Percentiles rank a stretch among this genome's conserved stretches.
These are phyloP conservation scores for Bombus waltoni DNA, from an alignment of 1,140 invertebrate species.

Conservation along the genomic window DNA sequence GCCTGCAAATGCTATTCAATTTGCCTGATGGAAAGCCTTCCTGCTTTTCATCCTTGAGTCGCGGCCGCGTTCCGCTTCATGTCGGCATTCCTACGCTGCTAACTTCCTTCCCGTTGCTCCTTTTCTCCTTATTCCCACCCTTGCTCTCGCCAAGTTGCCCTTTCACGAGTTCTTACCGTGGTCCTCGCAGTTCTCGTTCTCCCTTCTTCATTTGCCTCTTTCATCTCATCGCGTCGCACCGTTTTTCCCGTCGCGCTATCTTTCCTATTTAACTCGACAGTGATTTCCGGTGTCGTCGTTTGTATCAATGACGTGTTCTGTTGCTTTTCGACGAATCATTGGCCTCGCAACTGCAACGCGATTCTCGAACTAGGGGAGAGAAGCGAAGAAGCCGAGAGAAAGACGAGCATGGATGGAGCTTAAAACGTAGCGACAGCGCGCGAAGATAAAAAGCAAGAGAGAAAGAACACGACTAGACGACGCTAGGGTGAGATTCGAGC, in stretches of 20 bases:
- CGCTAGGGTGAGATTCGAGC: constrained; percentile 50
- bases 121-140: constrained; percentile 40
- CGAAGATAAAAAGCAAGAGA: constrained; percentile 22
- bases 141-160: constrained; percentile 36
- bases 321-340: constrained; percentile 36
- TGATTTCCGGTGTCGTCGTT: constrained; percentile 12
- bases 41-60: constrained; percentile 47
- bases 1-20: constrained; percentile 74
- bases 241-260: not conserved
- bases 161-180: constrained; percentile 44
- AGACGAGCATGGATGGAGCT: not conserved
- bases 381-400: not conserved
- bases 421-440: constrained; percentile 1
- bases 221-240: not conserved
- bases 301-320: constrained; percentile 14
- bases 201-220: not conserved
- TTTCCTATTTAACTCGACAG: no score
- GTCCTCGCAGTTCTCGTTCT: not conserved
- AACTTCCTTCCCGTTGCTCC: constrained; percentile 53
- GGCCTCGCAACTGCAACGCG: constrained; percentile 20
- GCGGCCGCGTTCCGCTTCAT: constrained; percentile 42
- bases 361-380: not conserved
- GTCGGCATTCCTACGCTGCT: constrained; percentile 58
- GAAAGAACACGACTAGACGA: constrained; percentile 36
- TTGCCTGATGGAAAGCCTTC: constrained; percentile 72